These are phyloP conservation scores for Portevinia maculata DNA, from an alignment of 2,888 invertebrate species.

Conservation along the genomic window DNA sequence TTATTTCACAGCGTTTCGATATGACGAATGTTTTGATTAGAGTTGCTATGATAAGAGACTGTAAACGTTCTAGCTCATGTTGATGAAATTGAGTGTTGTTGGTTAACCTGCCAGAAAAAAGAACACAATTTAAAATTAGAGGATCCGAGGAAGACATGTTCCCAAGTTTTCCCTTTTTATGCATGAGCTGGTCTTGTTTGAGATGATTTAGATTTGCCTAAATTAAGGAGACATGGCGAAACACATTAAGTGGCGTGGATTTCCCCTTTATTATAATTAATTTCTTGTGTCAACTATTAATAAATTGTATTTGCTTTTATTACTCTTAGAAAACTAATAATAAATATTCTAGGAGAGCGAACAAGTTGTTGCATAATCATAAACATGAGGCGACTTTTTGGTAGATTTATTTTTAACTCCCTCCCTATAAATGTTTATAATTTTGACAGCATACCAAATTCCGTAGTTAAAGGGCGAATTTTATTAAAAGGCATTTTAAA, in stretches of 20 bases:
- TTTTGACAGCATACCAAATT: too few relatives aligned
- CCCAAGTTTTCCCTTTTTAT: conserved; percentile 7
- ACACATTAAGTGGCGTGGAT: not conserved
- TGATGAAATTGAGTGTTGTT: conserved; percentile 15
- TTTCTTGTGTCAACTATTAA: not conserved
- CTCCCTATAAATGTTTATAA: not conserved
- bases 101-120: conserved; percentile 37
- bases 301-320: conserved; percentile 5
- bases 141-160: not conserved
- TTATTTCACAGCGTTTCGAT: conserved; percentile 65
- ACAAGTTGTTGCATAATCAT: not conserved
- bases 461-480: too few relatives aligned
- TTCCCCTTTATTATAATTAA: not conserved
- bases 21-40: conserved; percentile 68
- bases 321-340: conserved; percentile 19
- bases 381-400: not conserved
- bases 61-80: conserved; percentile 28
- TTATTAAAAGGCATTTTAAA: too few relatives aligned
- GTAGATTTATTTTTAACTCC: not conserved
- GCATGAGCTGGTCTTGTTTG: conserved; percentile 44
- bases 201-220: not conserved
- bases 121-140: conserved; percentile 5
- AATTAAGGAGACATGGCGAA: not conserved
- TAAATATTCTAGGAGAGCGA: conserved; percentile 28
- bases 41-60: conserved; percentile 36